Conservation (phyloP, 1,140 invertebrate genomes). For the Diorhabda elongata region DNA sequence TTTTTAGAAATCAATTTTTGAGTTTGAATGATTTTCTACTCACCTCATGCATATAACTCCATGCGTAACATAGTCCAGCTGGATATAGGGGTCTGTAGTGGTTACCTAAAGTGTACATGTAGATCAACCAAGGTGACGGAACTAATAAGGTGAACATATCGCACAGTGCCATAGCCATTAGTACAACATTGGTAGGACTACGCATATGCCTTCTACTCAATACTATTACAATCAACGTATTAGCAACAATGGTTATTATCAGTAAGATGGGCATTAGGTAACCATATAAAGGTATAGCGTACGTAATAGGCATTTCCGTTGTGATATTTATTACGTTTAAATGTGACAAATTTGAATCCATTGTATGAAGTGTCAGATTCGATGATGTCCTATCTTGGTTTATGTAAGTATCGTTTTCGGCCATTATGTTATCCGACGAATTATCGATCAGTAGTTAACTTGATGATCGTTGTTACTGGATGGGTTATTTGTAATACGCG, state of each 20-base stretch:
- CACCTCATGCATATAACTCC: slow-evolving; percentile 75
- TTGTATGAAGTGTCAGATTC: background rate
- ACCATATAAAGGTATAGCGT: slow-evolving; percentile 67
- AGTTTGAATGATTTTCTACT: slow-evolving; percentile 31
- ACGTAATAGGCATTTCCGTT: slow-evolving; percentile 61
- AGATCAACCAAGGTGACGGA: slow-evolving; percentile 80
- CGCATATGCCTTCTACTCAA: slow-evolving; percentile 68
- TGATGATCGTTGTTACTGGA: too few species aligned
- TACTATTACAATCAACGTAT: slow-evolving; percentile 81
- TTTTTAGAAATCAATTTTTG: too few species aligned
- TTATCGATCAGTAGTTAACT: too few species aligned
- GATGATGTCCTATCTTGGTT: background rate
- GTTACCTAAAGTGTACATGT: slow-evolving; percentile 87
- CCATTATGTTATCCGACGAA: background rate
- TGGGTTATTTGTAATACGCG: too few species aligned
- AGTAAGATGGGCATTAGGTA: slow-evolving; percentile 81
- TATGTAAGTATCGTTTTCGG: background rate
- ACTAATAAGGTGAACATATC: slow-evolving; percentile 85
- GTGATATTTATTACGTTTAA: slow-evolving; percentile 55
- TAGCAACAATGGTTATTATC: slow-evolving; percentile 83
- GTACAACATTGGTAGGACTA: slow-evolving; percentile 86
- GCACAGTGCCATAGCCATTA: slow-evolving; percentile 84
- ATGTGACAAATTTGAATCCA: background rate
- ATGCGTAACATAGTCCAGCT: slow-evolving; percentile 70
- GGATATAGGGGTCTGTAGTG: slow-evolving; percentile 73